Evolutionary conservation across 2,888 invertebrate species (phyloP).

Genomic region (Eurois occulta): DNA sequence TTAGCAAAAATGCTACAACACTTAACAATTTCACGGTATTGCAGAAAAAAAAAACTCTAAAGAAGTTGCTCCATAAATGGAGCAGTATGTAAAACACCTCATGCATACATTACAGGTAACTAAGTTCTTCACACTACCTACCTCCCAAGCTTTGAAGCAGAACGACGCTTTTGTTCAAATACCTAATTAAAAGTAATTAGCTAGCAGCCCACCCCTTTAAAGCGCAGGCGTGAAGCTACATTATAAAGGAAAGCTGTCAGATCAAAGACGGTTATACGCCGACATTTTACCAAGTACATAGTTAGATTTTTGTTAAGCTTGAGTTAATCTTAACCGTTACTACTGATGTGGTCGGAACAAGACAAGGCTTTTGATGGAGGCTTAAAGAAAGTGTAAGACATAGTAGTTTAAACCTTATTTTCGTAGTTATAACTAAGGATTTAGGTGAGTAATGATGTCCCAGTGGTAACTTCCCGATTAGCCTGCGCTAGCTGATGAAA

Average conservation of each 20-base stretch:
- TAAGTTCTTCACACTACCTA: conserved; percentile 37
- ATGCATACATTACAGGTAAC: conserved; percentile 30
- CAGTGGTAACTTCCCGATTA: too few relatives aligned
- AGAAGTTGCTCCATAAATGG: conserved; percentile 13
- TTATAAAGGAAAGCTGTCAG: conserved; percentile 28
- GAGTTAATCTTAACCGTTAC: neutral
- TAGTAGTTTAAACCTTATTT: neutral
- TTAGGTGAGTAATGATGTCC: neutral
- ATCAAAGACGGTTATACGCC: conserved; percentile 48
- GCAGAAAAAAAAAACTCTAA: neutral
- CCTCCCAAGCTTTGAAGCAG: conserved; percentile 32
- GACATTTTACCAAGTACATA: conserved; percentile 29
- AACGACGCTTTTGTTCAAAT: conserved; percentile 47
- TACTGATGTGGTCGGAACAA: neutral
- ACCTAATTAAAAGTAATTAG: conserved; percentile 51
- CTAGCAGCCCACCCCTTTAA: conserved; percentile 47
- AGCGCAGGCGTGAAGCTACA: conserved; percentile 29
- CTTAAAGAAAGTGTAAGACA: neutral
- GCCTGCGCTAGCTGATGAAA: too few relatives aligned
- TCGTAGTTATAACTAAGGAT: neutral
- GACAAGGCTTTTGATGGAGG: conserved; percentile 9
- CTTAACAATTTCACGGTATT: neutral
- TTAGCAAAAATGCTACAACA: neutral
- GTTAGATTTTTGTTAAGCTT: conserved; percentile 4
- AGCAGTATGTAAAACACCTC: conserved; percentile 26